Percentiles rank a stretch among this genome's conserved stretches.
These are phyloP conservation scores for Steinernema feltiae DNA, from an alignment of 1,140 invertebrate genomes.

Conservation along the genomic window DNA sequence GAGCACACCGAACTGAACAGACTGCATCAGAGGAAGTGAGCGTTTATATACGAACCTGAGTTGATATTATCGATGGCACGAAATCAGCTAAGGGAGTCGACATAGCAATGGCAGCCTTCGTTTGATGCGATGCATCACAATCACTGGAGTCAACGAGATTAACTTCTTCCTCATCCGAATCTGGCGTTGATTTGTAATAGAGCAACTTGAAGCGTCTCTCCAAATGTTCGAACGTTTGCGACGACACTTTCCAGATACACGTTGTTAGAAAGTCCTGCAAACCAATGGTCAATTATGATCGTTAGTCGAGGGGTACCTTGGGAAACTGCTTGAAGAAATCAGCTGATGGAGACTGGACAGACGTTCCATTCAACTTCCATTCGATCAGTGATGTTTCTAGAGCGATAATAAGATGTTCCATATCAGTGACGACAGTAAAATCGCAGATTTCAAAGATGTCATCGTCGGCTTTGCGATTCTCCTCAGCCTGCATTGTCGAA, in stretches of 20 bases:
- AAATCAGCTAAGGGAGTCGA: neutral
- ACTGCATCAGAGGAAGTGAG: neutral
- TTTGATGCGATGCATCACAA: neutral
- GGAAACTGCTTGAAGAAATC: neutral
- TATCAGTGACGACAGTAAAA: neutral
- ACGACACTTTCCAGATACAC: neutral
- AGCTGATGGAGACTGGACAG: neutral
- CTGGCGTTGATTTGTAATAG: neutral
- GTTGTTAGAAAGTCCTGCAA: neutral
- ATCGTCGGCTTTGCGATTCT: neutral
- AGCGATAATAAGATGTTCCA: neutral
- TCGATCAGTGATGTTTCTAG: neutral
- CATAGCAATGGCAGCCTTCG: neutral
- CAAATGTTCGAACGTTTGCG: neutral
- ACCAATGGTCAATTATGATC: neutral
- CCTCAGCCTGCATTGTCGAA: neutral
- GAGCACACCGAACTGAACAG: neutral
- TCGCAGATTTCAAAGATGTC: neutral
- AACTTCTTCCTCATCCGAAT: neutral
- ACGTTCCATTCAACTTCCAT: neutral
- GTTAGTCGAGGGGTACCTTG: neutral
- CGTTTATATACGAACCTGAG: neutral
- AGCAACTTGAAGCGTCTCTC: neutral
- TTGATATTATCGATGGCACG: neutral
- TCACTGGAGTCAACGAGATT: neutral